Conservation (phyloP, 2,797 vertebrate species). For the Muscicapa comitata region DNA sequence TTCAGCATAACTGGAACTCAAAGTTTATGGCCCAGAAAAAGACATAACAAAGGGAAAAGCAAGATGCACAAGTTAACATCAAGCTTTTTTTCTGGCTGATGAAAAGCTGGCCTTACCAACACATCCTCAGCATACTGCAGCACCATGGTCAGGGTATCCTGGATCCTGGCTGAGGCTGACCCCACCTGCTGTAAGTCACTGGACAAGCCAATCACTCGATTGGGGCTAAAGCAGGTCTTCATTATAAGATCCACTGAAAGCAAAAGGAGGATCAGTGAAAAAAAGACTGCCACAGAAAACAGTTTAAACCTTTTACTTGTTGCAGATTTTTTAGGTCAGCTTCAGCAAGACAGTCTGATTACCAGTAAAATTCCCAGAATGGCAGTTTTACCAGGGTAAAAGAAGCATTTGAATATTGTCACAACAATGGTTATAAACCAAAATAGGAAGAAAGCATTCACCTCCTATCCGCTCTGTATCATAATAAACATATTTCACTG, state of each 20-base stretch:
- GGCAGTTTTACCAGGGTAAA: background rate
- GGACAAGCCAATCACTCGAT: conserved; percentile 89
- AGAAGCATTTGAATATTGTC: background rate
- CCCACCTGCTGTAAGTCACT: conserved; percentile 94
- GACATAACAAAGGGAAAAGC: background rate
- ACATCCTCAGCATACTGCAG: conserved; percentile 94
- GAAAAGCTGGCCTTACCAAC: conserved; percentile 79
- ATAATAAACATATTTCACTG: conserved; percentile 89
- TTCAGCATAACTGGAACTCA: background rate
- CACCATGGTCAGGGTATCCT: conserved; percentile 91
- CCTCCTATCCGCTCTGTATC: conserved; percentile 94
- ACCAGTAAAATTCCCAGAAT: background rate
- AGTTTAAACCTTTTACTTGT: background rate
- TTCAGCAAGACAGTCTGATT: background rate
- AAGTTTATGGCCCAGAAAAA: background rate
- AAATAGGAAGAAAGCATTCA: conserved; percentile 66
- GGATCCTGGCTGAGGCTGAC: conserved; percentile 83
- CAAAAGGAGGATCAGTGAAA: background rate
- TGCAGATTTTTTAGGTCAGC: background rate
- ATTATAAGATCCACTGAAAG: conserved; percentile 89
- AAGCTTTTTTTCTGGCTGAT: background rate
- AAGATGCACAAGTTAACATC: background rate
- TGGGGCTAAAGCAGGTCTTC: conserved; percentile 87
- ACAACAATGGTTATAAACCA: background rate
- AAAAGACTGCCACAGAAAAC: background rate